Evolutionary conservation across 2,888 invertebrate species (phyloP), one percentile per base, ranked within the genome.

Genomic region (Protophormia terraenovae): DNA sequence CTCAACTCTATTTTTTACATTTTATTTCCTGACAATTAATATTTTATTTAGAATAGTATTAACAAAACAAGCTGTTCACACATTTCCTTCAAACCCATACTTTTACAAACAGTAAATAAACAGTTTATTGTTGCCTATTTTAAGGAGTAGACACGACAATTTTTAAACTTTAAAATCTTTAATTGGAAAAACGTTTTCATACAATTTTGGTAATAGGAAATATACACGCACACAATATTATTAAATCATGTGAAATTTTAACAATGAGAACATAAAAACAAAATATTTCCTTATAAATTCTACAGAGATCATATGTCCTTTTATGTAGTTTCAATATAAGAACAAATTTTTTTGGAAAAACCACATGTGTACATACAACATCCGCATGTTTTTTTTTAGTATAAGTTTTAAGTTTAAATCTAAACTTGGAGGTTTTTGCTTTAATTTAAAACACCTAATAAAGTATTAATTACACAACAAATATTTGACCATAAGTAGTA

Each of bases 401-500:
- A 10, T 60, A 16, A 29, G 24, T 41, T 53, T 53, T 75, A 19
- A 16, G 38, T 3, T 41, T 45, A 29, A n/a, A n/a, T 58, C 16
- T 35, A 35, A 35, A n/a, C n/a, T n/a, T 35, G 10, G 35, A n/a
- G 2, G 22, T 10, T 62, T 62, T 66, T 10, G 6, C 3, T 62
- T 75, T 24, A 35, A 38, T 45, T 47, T 41, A 38, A 60, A 24
- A 60, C 29, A 22, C 66, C 47, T 50, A 45, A 62, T 45, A 41
- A 78, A 69, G 53, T 66, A 79, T 55, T 82, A 71, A 64, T 66
- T 71, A 82, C 71, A 45, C 47, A 22, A 6, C 12, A 62, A 47
- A 50, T 38, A 16, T 67, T 66, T 81, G 27, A 73, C 84, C 81
- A 81, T 67, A 84, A 73, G n/a, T n/a, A n/a, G n/a, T n/a, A n/a